Evolutionary conservation across 2,888 invertebrate genomes (phyloP), one percentile per base, ranked within the genome.

Genomic region (Chromoteleia sp.): DNA sequence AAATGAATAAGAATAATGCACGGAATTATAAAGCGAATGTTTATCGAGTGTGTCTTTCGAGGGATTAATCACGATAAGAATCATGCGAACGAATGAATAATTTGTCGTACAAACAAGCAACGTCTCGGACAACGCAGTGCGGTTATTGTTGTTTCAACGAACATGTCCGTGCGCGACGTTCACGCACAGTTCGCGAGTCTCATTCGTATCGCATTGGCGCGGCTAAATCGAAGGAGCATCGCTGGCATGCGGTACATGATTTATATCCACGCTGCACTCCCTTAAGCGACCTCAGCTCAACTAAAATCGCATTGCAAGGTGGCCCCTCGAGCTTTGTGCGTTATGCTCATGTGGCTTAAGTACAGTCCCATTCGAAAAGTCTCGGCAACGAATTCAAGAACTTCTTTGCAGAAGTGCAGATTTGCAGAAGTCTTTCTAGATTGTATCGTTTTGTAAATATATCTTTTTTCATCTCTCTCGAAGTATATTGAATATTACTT

Each of bases 91-190:
- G 76, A 68, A 81, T 76, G 54, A 81, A 67, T 71, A 76, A 81
- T 81, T 76, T 75, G 76, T 81, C 59, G 71, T 81, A 71, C 76
- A 81, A 81, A 81, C 71, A 54, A 74, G 74, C 43, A 39, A 41
- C 41, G 59, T 61, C 50, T 58, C 21, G 39, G 45, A 48, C 68
- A 59, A 61, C 76, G 68, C 54, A 48, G 14, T 36, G 67, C 14
- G 21, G 33, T 67, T 75, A 59, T 68, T 76, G 68, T 76, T 68
- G 63, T 68, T 76, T 59, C 73, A 21, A 36, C 30, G 68, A 29
- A 52, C 36, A 52, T 43, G 15, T 39, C 12, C n/a, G 12, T 54
- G 43, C 14, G 25, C 58, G 56, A 63, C 54, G 71, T 45, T 68
- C 52, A 45, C 73, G 68, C 68, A 45, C 29, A 70, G 33, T 50